These are phyloP conservation scores for Kryphioiulus occultus DNA, from an alignment of 2,888 invertebrate species.

Conservation along the genomic window DNA sequence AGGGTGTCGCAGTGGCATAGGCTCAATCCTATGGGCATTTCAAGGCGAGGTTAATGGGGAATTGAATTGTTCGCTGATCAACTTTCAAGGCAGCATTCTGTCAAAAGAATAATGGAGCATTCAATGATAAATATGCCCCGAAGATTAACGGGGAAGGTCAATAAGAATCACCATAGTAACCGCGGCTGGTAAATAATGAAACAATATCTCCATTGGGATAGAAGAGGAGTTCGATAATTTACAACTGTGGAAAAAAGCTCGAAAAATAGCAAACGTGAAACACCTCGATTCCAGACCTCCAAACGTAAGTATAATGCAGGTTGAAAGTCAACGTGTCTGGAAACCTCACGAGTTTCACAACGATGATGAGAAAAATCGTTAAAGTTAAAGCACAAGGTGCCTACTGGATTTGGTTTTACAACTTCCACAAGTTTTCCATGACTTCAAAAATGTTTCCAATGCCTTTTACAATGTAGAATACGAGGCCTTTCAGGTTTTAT, in stretches of 20 bases:
- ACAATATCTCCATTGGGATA: background rate
- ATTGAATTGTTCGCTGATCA: background rate
- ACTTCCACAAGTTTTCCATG: no score
- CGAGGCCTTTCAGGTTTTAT: no score
- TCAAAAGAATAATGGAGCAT: background rate
- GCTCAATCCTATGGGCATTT: background rate
- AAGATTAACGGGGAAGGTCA: constrained; percentile 14
- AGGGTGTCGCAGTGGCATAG: background rate
- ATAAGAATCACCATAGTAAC: constrained; percentile 21
- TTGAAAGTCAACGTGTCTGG: no score
- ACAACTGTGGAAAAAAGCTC: background rate
- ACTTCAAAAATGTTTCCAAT: no score
- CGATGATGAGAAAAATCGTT: no score
- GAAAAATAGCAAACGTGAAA: background rate
- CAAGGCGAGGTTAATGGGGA: background rate
- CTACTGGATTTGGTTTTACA: no score
- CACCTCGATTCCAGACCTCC: no score
- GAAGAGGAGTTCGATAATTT: background rate
- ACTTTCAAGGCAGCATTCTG: background rate
- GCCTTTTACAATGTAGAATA: no score
- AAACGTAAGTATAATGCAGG: no score
- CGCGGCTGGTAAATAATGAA: background rate
- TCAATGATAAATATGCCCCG: constrained; percentile 30
- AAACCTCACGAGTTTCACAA: no score
- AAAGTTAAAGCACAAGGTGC: no score